Evolutionary conservation across 1,140 invertebrate genomes (phyloP), one percentile per base, ranked within the genome.

Genomic region (Diachasma alloeum): DNA sequence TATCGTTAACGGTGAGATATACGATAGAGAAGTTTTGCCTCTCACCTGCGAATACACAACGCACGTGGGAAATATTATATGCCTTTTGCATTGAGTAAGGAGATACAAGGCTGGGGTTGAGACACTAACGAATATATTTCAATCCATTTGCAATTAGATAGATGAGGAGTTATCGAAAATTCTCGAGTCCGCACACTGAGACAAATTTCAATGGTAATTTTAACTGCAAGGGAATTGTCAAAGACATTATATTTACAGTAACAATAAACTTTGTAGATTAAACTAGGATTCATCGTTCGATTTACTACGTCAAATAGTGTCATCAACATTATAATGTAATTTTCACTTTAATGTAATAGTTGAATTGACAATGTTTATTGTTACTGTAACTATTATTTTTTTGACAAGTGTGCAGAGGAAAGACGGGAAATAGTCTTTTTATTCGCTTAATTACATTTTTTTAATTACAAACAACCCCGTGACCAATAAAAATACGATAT

Each of bases 1-100:
- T 66, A 66, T 66, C 59, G 22, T 31, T 66, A 31, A 36, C 26
- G n/a, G 31, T 13, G 31, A 66, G 26, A 66, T 66, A 66, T 31
- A 66, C 59, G 59, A 66, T 66, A 31, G 26, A 31, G 31, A 31
- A 66, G 31, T 31, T 19, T 59, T n/a, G 13, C 59, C 22, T 26
- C 24, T 66, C 59, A 66, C 59, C 59, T 66, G 59, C 59, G 15
- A 66, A 66, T 15, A 66, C 59, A 36, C 59, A 66, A 66, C 59
- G 26, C 59, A 66, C 59, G 59, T 66, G 59, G 24, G 59, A 66
- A 66, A 66, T 66, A 31, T 31, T 31, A 66, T 66, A 66, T 31
- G 3, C 15, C 22, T 66, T 17, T 15, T 17, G 4, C 48, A 53
- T 53, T 53, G 48, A 53, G 48, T 53, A 53, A 53, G 15, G n/a